Evolutionary conservation across 2,797 vertebrate species (phyloP).

Genomic region (Anomalospiza imberbis): DNA sequence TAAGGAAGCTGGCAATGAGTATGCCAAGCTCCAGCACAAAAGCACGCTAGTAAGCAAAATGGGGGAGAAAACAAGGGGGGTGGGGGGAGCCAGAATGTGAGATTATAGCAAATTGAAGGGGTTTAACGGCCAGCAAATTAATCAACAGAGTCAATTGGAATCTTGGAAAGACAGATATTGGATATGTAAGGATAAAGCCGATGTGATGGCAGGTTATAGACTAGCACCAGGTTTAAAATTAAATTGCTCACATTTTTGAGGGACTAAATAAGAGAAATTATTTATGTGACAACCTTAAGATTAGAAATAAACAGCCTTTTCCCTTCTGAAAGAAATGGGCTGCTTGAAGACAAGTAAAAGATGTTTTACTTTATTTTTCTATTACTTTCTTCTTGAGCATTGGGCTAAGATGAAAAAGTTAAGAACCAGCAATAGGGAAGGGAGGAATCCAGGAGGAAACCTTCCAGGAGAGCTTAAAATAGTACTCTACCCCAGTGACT

Average conservation of each 20-base stretch:
- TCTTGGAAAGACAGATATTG: background rate
- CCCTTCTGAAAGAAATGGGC: background rate
- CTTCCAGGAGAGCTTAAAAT: background rate
- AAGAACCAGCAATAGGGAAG: background rate
- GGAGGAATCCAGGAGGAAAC: background rate
- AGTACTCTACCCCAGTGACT: background rate
- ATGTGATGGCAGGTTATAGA: background rate
- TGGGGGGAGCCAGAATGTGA: background rate
- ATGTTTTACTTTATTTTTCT: background rate
- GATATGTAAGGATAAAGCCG: background rate
- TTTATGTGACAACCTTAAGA: background rate
- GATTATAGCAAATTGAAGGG: background rate
- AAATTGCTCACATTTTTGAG: background rate
- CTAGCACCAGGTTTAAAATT: background rate
- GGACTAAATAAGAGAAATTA: background rate
- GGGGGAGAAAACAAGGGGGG: background rate
- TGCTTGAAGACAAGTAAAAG: background rate
- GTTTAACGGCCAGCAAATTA: background rate
- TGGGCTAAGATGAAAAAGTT: background rate
- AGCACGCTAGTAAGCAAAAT: background rate
- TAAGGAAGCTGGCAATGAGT: constrained; percentile 22
- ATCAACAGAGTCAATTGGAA: background rate
- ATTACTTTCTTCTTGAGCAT: background rate
- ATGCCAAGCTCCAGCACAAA: background rate
- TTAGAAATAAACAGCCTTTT: background rate